Conservation (phyloP, 2,113 vertebrate genomes). For the Opisthocomus hoazin region DNA sequence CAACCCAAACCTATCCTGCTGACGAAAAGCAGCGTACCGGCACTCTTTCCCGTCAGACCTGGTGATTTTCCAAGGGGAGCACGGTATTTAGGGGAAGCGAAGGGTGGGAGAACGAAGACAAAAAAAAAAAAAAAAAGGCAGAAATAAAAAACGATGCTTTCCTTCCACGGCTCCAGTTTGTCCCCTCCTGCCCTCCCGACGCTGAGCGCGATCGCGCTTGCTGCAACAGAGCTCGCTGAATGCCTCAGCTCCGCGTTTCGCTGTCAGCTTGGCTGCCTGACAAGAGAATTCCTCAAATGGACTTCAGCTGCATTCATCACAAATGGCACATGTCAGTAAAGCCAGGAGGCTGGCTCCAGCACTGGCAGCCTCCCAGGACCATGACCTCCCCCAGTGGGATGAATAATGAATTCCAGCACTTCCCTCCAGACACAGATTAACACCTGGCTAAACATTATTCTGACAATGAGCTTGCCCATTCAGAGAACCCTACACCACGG, state of each 20-base stretch:
- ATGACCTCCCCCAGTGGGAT: slow-evolving; percentile 65
- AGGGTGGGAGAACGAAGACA: no score
- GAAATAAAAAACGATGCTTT: background rate
- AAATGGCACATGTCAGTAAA: slow-evolving; percentile 83
- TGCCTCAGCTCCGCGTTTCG: slow-evolving; percentile 15
- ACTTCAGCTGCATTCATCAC: slow-evolving; percentile 75
- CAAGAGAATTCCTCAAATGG: slow-evolving; percentile 81
- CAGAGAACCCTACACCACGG: background rate
- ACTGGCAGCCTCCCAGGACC: slow-evolving; percentile 67
- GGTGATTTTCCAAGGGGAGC: background rate
- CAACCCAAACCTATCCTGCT: background rate
- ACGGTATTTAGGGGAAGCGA: fast-evolving
- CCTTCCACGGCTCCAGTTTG: background rate
- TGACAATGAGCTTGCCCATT: slow-evolving; percentile 57
- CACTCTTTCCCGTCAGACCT: background rate
- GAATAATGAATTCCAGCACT: slow-evolving; percentile 75
- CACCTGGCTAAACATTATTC: slow-evolving; percentile 80
- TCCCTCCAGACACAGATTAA: slow-evolving; percentile 73
- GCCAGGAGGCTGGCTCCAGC: slow-evolving; percentile 70
- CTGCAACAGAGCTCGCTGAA: slow-evolving; percentile 14
- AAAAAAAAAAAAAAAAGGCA: background rate
- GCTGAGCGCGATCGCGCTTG: background rate
- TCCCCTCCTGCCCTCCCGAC: slow-evolving; percentile 31
- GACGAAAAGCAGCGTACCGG: background rate
- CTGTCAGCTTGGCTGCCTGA: slow-evolving; percentile 77